Conservation (phyloP, 1,140 invertebrate species). For the Triops longicaudatus region DNA sequence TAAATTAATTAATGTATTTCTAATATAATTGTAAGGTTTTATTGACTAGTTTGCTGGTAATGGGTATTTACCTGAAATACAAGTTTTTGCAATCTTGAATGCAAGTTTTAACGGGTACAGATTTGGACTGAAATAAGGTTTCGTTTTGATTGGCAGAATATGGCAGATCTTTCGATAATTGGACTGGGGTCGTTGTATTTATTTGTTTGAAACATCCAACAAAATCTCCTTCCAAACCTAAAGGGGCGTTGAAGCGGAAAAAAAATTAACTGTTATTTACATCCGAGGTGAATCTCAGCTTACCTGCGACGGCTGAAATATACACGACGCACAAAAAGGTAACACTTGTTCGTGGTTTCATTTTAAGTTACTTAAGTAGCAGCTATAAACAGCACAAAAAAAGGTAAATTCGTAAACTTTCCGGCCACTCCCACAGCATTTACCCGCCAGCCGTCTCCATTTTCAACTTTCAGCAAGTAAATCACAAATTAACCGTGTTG, state of each 20-base stretch:
- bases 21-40: background rate
- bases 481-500: no score
- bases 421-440: background rate
- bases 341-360: background rate
- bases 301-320: background rate
- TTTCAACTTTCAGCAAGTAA: background rate
- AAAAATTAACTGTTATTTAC: background rate
- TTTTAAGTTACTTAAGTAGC: background rate
- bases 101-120: background rate
- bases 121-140: background rate
- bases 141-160: constrained; percentile 4
- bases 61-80: constrained; percentile 19
- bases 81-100: constrained; percentile 14
- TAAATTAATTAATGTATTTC: no score
- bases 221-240: constrained; percentile 24
- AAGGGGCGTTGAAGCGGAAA: background rate
- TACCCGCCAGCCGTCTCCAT: constrained; percentile 2
- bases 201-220: constrained; percentile 20
- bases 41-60: background rate
- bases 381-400: background rate
- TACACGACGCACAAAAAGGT: background rate
- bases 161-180: background rate
- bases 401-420: background rate
- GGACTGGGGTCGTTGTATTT: background rate
- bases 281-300: background rate